Evolutionary conservation across 1,140 invertebrate species (phyloP).

Genomic region (Potamilus streckersoni): DNA sequence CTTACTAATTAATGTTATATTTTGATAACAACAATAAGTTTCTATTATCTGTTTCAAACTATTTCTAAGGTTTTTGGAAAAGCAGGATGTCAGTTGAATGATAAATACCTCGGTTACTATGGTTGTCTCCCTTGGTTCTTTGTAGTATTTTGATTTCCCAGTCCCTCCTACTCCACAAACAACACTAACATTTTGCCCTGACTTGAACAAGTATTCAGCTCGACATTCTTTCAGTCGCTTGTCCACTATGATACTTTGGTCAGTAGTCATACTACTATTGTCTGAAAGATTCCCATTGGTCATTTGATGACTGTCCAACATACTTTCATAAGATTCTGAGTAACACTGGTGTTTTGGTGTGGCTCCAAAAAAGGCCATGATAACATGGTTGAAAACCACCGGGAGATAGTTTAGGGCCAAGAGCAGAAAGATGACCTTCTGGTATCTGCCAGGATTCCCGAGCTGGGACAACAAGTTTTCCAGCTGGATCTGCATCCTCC

Average conservation of each 20-base stretch:
- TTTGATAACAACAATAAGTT: too few relatives aligned
- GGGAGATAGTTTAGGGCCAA: constrained; percentile 48
- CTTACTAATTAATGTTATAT: too few relatives aligned
- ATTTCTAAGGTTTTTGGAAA: too few relatives aligned
- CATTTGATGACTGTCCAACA: not conserved
- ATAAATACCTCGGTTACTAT: constrained; percentile 39
- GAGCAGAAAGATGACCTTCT: constrained; percentile 40
- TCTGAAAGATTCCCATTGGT: constrained; percentile 2
- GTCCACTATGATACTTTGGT: not conserved
- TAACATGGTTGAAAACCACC: constrained; percentile 46
- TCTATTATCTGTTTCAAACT: too few relatives aligned
- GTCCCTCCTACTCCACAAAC: not conserved
- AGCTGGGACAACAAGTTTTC: constrained; percentile 41
- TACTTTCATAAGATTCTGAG: constrained; percentile 5
- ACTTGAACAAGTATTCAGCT: too few relatives aligned
- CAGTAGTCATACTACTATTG: not conserved
- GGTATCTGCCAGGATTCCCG: constrained; percentile 50
- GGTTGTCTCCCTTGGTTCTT: constrained; percentile 8
- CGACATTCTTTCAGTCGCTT: too few relatives aligned
- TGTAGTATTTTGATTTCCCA: constrained; percentile 10
- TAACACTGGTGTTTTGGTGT: constrained; percentile 33
- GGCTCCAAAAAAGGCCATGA: constrained; percentile 48
- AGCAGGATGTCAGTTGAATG: too few relatives aligned
- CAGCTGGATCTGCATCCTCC: constrained; percentile 33
- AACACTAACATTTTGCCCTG: too few relatives aligned